Conservation (phyloP, 2,797 vertebrate species). For the Falco biarmicus region DNA sequence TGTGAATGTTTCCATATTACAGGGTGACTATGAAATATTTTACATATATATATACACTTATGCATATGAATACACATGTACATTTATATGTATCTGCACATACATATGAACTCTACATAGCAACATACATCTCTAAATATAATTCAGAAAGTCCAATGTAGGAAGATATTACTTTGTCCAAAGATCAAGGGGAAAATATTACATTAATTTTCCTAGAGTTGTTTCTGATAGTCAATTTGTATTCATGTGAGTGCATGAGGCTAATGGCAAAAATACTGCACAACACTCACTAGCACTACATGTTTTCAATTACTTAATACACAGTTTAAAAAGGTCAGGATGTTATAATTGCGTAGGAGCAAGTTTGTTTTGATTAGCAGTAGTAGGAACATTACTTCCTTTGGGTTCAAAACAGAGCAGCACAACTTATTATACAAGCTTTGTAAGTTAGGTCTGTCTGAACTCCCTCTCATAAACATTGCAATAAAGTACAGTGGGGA, state of each 20-base stretch:
- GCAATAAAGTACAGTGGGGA: background rate
- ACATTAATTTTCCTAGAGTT: background rate
- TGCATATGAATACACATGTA: background rate
- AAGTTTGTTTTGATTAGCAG: conserved; percentile 23
- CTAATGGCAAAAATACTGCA: background rate
- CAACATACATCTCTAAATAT: background rate
- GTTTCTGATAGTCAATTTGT: background rate
- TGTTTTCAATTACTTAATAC: background rate
- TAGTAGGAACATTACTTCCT: background rate
- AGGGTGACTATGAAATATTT: rapidly evolving
- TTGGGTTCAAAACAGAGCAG: background rate
- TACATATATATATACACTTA: background rate
- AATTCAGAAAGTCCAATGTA: background rate
- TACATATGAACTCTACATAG: background rate
- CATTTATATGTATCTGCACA: background rate
- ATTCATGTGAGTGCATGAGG: background rate
- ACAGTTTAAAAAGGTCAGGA: conserved; percentile 2
- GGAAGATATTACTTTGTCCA: background rate
- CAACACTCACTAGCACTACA: background rate
- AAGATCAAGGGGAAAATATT: background rate
- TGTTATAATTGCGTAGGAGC: background rate
- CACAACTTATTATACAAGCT: background rate
- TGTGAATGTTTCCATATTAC: background rate
- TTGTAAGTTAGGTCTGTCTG: background rate
- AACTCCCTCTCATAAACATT: background rate